phyloP scores from a whole-genome alignment of 2,113 vertebrate genomes.

The Gobiocypris rarus region DNA sequence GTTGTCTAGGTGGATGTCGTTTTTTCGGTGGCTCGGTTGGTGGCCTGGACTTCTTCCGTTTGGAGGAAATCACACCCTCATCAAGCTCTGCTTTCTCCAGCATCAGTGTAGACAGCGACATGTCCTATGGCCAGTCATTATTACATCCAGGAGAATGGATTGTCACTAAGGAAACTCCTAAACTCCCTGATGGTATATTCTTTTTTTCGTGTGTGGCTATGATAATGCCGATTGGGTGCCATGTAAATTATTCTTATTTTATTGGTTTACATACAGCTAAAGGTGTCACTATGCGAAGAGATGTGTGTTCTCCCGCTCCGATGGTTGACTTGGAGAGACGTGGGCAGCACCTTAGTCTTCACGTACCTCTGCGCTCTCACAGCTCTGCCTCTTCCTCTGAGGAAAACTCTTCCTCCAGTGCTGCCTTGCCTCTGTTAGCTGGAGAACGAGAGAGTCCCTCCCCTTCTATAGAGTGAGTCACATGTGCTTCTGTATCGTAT shows the following conservation, averaged over 20 bases:
- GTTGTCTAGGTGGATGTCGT: conserved; percentile 93
- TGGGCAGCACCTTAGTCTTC: conserved; percentile 87
- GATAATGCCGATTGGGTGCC: background rate
- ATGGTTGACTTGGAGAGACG: conserved; percentile 80
- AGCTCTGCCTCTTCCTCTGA: conserved; percentile 94
- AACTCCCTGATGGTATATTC: conserved; percentile 83
- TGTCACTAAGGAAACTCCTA: conserved; percentile 88
- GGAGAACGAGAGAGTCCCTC: conserved; percentile 88
- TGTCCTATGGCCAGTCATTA: conserved; percentile 95
- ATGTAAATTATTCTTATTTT: background rate
- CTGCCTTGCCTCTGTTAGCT: conserved; percentile 89
- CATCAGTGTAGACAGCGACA: conserved; percentile 84
- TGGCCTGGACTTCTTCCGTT: conserved; percentile 90
- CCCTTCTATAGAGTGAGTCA: conserved; percentile 81
- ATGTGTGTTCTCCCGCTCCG: conserved; percentile 79
- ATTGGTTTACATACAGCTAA: conserved; percentile 72
- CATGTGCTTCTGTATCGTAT: background rate
- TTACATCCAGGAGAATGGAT: conserved; percentile 95
- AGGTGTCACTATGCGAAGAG: conserved; percentile 79
- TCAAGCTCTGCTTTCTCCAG: conserved; percentile 91
- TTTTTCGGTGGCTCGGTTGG: conserved; percentile 91
- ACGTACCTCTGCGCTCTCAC: conserved; percentile 89
- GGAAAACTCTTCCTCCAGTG: conserved; percentile 92
- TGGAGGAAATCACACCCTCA: conserved; percentile 92
- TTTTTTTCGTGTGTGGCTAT: background rate